Evolutionary conservation across 2,888 invertebrate genomes (phyloP).

Genomic region (Heliconius ethilla): DNA sequence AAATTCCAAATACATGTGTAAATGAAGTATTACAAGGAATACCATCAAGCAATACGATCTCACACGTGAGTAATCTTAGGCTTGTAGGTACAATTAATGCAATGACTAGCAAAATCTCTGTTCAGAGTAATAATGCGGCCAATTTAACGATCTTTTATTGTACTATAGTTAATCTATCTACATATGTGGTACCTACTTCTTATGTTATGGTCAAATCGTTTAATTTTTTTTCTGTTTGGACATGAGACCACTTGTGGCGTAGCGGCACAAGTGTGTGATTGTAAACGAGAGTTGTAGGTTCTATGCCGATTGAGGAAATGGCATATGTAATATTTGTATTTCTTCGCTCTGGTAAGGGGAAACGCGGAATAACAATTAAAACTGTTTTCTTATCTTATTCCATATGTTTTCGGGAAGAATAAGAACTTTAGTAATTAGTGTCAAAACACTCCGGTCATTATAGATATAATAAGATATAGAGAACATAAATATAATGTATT

Average conservation of each 20-base stretch:
- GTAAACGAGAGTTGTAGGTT: no score
- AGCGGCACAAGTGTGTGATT: no score
- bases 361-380: no score
- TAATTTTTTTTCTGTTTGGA: not conserved
- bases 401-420: no score
- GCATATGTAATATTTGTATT: no score
- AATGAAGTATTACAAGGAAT: not conserved
- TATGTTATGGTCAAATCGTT: not conserved
- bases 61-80: slow-evolving; percentile 22
- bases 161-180: not conserved
- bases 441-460: no score
- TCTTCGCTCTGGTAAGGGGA: no score
- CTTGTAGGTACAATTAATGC: slow-evolving; percentile 3
- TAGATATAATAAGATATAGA: slow-evolving; percentile 1
- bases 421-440: no score
- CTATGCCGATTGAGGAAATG: no score
- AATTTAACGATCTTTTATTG: no score
- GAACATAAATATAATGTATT: slow-evolving; percentile 38
- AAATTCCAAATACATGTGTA: not conserved
- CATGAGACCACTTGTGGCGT: not conserved
- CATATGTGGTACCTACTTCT: not conserved
- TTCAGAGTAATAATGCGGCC: not conserved
- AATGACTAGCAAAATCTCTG: not conserved
- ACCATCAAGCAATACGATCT: slow-evolving; percentile 4
- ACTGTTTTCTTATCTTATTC: no score